These are phyloP conservation scores for Caenorhabditis sp. DNA, from an alignment of 2,888 invertebrate genomes.

Conservation along the genomic window DNA sequence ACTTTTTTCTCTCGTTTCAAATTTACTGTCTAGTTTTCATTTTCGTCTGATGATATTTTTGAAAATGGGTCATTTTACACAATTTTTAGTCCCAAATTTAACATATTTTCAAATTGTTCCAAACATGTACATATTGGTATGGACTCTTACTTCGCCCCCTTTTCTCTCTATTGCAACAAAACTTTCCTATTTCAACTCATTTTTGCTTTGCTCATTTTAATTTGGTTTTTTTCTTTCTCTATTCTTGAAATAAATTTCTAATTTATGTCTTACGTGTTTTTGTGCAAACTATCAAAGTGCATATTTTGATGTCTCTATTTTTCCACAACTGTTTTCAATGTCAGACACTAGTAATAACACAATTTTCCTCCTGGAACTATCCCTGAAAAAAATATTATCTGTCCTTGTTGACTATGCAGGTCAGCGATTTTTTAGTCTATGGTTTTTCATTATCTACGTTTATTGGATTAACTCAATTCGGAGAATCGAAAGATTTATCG, in stretches of 20 bases:
- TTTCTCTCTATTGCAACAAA: not conserved
- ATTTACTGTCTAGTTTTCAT: not conserved
- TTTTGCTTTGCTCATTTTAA: not conserved
- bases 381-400: too few relatives aligned
- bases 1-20: not conserved
- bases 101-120: not conserved
- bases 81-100: not conserved
- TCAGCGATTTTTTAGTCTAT: too few relatives aligned
- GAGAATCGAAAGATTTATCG: conserved; percentile 1
- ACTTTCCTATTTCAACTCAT: not conserved
- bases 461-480: too few relatives aligned
- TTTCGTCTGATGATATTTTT: not conserved
- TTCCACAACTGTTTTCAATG: too few relatives aligned
- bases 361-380: too few relatives aligned
- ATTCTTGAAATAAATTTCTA: not conserved
- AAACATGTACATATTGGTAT: not conserved
- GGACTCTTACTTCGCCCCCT: not conserved
- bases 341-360: too few relatives aligned
- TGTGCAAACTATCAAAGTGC: too few relatives aligned
- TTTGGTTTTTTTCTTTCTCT: not conserved
- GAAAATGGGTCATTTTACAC: not conserved
- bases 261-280: too few relatives aligned
- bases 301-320: too few relatives aligned
- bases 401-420: too few relatives aligned
- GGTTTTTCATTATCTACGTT: too few relatives aligned